Evolutionary conservation across 2,888 invertebrate species (phyloP).

Genomic region (Malthinus seriepunctatus): DNA sequence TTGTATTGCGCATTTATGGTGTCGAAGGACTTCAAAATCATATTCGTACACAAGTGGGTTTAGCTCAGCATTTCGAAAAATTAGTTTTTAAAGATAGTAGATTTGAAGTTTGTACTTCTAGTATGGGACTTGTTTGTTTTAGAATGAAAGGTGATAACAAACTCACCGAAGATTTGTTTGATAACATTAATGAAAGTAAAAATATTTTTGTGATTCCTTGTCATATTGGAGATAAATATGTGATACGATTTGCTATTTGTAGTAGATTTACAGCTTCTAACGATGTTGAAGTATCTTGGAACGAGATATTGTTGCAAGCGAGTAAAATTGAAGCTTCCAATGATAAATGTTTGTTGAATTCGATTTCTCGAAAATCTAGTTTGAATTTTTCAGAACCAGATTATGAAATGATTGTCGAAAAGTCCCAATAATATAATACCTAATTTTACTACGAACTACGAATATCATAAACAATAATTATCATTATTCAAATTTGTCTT

Average conservation of each 20-base stretch:
- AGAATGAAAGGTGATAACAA: conserved; percentile 86
- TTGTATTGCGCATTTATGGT: conserved; percentile 89
- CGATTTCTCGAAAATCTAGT: background rate
- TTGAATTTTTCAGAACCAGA: background rate
- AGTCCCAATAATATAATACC: conserved; percentile 76
- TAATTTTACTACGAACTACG: no score
- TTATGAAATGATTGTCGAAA: conserved; percentile 55
- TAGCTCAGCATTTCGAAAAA: conserved; percentile 87
- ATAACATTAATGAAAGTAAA: conserved; percentile 85
- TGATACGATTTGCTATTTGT: conserved; percentile 88
- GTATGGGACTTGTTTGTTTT: conserved; percentile 97
- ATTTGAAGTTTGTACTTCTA: conserved; percentile 89
- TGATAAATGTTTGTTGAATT: conserved; percentile 54
- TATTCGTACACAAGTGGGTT: conserved; percentile 81
- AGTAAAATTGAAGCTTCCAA: conserved; percentile 72
- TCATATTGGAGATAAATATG: conserved; percentile 80
- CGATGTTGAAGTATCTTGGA: conserved; percentile 87
- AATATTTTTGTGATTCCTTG: conserved; percentile 92
- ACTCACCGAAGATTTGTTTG: conserved; percentile 77
- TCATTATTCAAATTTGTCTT: no score
- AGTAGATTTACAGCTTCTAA: conserved; percentile 78
- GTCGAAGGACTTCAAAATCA: conserved; percentile 83
- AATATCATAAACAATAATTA: no score
- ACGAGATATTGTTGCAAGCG: conserved; percentile 78
- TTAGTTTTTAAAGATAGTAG: conserved; percentile 74